Evolutionary conservation across 1,140 invertebrate genomes (phyloP).

Genomic region (Andrena cerasifolii): DNA sequence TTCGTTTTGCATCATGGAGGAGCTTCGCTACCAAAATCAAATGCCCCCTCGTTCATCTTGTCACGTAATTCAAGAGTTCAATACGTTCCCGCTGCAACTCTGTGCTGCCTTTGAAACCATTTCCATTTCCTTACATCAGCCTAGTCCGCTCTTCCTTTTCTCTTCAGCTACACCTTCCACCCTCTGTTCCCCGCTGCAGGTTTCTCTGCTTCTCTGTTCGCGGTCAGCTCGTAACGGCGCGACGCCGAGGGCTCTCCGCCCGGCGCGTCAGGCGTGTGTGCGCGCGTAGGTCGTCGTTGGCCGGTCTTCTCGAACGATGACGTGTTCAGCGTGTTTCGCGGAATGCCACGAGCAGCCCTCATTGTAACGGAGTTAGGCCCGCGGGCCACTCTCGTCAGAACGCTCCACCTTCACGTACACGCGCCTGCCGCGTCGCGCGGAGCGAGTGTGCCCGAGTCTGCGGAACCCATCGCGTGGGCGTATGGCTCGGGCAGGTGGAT

Average conservation of each 20-base stretch:
- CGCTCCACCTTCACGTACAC: slow-evolving; percentile 42
- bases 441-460: slow-evolving; percentile 46
- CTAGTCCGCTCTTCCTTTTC: no score
- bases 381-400: slow-evolving; percentile 69
- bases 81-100: no score
- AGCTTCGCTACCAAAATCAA: background rate
- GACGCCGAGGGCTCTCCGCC: background rate
- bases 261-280: slow-evolving; percentile 3
- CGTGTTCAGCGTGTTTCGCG: slow-evolving; percentile 68
- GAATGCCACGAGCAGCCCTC: slow-evolving; percentile 73
- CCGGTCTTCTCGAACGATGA: slow-evolving; percentile 63
- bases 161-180: background rate
- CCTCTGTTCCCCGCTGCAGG: background rate
- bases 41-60: background rate
- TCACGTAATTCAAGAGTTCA: background rate
- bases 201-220: background rate
- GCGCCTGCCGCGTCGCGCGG: slow-evolving; percentile 43
- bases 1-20: slow-evolving; percentile 50
- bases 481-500: slow-evolving; percentile 72
- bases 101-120: no score
- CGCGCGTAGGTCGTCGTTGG: slow-evolving; percentile 56
- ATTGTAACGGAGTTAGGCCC: slow-evolving; percentile 72
- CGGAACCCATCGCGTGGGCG: slow-evolving; percentile 57
- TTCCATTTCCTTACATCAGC: no score
- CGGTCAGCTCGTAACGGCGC: background rate